Evolutionary conservation across 2,888 invertebrate genomes (phyloP), one percentile per base, ranked within the genome.

Genomic region (Eugnorisma glareosa): DNA sequence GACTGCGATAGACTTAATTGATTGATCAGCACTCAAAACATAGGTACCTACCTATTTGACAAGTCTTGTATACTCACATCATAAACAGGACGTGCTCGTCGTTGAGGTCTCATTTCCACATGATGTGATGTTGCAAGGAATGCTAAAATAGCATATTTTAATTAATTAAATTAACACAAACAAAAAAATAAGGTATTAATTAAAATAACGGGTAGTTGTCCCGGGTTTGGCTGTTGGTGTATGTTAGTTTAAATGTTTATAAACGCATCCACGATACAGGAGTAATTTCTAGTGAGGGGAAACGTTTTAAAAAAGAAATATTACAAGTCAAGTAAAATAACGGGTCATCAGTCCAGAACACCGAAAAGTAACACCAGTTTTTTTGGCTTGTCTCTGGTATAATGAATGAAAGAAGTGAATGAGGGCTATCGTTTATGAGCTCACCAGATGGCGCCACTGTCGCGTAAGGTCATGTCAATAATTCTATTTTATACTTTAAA

Each of bases 51-150:
- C 59, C 31, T 35, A 31, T 61, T 61, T 35, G n/a, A 15, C 15
- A 40, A 64, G 15, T 18, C 11, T n/a, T 15, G n/a, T n/a, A 18
- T 67, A 83, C 83, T 83, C 18, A 83, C 82, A 15, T 15, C 28
- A 24, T 40, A 15, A 18, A 4, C 40, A 7, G 10, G 40, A 4
- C 18, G 64, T 24, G 40, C 18, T 64, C 64, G 13, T 4, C 6
- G 18, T 64, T 31, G 35, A 37, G 31, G n/a, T 35, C 13, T 13
- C 28, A 69, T 51, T n/a, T 45, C n/a, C 48, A 78, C 72, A 31
- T 70, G 1, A 51, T 69, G 24, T 18, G 21, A 31, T 31, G 43
- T 75, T 21, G 57, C 15, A 21, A 75, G 13, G 6, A 73, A 43
- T 48, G 61, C 83, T 83, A 54, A 43, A 82, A 81, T 28, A 18